Evolutionary conservation across 1,140 invertebrate species (phyloP).

Genomic region (Yoshiicerus persimilis): DNA sequence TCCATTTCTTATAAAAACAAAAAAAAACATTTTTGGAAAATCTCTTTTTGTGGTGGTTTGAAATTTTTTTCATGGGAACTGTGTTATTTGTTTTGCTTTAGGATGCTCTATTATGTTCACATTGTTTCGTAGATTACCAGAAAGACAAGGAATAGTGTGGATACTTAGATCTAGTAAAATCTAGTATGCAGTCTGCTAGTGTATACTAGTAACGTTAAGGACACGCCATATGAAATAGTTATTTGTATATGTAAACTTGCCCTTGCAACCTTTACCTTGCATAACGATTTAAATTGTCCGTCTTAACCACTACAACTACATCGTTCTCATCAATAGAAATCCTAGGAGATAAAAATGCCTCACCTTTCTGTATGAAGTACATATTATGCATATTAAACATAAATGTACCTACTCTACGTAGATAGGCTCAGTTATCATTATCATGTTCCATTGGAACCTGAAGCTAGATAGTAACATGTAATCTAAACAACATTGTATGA

Average conservation of each 20-base stretch:
- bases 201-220: too few species aligned
- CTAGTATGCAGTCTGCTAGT: too few species aligned
- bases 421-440: too few species aligned
- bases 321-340: background rate
- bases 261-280: background rate
- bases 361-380: background rate
- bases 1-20: background rate
- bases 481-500: too few species aligned
- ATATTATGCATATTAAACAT: too few species aligned
- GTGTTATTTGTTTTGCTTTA: background rate
- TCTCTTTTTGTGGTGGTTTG: background rate
- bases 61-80: background rate
- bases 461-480: too few species aligned
- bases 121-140: too few species aligned
- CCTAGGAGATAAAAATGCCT: background rate
- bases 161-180: too few species aligned
- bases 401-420: too few species aligned
- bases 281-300: background rate
- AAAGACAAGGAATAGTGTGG: too few species aligned
- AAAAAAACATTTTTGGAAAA: background rate
- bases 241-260: background rate
- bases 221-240: too few species aligned
- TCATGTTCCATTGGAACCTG: too few species aligned
- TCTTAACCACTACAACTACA: background rate
- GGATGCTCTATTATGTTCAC: background rate